phyloP scores from a whole-genome alignment of 2,113 vertebrate genomes.

The Stegastes partitus region DNA sequence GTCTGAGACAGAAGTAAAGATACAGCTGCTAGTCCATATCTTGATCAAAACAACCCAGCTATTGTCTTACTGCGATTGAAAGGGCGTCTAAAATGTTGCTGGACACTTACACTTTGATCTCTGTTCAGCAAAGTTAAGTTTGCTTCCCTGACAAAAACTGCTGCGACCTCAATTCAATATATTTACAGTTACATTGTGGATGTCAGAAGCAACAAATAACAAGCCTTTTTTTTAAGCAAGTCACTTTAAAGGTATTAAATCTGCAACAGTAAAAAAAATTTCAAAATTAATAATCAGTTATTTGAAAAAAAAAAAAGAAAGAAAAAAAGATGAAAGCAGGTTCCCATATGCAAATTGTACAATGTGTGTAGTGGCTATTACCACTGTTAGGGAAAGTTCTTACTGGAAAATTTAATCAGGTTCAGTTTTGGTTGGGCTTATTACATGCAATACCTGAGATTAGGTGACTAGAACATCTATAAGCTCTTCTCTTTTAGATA shows the following conservation, averaged over 20 bases:
- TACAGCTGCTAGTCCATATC: conserved; percentile 24
- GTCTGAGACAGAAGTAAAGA: conserved; percentile 17
- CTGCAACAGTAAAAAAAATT: too few relatives aligned
- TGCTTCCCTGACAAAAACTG: not conserved
- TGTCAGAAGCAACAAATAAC: too few relatives aligned
- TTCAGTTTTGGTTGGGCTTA: not conserved
- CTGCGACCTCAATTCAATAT: not conserved
- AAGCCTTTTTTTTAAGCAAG: too few relatives aligned
- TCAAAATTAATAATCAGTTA: too few relatives aligned
- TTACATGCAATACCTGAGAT: not conserved
- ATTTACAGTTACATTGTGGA: not conserved
- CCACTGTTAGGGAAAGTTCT: not conserved
- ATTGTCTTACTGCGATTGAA: conserved; percentile 30
- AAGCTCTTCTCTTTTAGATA: conserved; percentile 4
- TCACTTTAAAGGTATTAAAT: too few relatives aligned
- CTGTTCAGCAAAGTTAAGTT: conserved; percentile 16
- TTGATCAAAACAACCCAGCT: not conserved
- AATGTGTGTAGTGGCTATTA: not conserved
- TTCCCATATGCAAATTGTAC: not conserved
- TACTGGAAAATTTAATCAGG: not conserved
- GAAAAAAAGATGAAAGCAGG: conserved; percentile 8
- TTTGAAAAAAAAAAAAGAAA: too few relatives aligned
- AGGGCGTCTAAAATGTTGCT: not conserved
- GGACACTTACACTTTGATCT: conserved; percentile 26
- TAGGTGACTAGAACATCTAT: not conserved